Percentiles rank a stretch among this genome's conserved stretches.
Conservation (phyloP, 2,888 invertebrate species). For the Noctua pronuba region DNA sequence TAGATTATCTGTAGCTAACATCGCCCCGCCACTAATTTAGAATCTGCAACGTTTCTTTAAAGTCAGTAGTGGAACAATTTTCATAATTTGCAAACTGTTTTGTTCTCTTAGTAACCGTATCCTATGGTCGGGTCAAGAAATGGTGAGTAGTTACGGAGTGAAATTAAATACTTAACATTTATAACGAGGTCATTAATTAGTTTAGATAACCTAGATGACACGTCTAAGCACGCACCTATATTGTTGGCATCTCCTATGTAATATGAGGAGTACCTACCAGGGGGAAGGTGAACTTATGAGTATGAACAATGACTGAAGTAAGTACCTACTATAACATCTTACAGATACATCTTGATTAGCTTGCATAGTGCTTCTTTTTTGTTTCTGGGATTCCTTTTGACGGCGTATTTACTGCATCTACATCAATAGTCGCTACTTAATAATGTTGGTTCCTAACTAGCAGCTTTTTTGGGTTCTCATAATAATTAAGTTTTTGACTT, state of each 20-base stretch:
- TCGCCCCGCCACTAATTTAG: conserved; percentile 24
- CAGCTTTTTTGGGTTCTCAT: not conserved
- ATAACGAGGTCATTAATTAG: conserved; percentile 34
- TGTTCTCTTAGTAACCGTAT: not conserved
- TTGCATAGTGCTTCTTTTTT: not conserved
- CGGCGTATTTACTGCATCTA: not conserved
- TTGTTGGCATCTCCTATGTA: not conserved
- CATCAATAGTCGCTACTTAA: not conserved
- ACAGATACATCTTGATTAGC: not conserved
- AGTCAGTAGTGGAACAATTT: not conserved
- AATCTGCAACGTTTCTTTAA: not conserved
- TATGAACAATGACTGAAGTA: not conserved
- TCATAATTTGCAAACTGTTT: conserved; percentile 2
- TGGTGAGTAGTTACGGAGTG: conserved; percentile 27
- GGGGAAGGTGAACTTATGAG: not conserved
- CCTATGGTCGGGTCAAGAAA: not conserved
- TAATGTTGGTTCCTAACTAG: not conserved
- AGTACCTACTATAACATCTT: not conserved
- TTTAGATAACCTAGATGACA: conserved; percentile 36
- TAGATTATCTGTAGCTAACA: conserved; percentile 29
- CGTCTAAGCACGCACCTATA: not conserved
- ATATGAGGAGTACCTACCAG: conserved; percentile 10
- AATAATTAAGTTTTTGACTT: not conserved
- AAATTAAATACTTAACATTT: conserved; percentile 23
- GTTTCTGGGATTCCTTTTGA: no score